Evolutionary conservation across 1,140 invertebrate species (phyloP).

Genomic region (Platorchestia sp.): DNA sequence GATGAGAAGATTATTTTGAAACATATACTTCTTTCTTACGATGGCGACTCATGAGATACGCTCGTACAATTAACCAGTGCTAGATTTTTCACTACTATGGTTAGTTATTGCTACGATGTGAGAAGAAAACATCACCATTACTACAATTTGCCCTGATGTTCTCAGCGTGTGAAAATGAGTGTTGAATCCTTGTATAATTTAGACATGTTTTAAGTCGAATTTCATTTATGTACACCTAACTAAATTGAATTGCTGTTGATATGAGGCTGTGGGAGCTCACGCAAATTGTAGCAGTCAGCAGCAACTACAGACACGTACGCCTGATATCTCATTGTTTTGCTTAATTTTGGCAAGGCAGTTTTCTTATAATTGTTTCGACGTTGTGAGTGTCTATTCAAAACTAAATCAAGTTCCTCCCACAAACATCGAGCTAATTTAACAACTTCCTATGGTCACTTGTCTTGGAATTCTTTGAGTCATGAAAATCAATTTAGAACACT

Average conservation of each 20-base stretch:
- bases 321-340: not conserved
- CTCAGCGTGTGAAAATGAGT: not conserved
- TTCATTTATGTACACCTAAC: not conserved
- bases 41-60: no score
- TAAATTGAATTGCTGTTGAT: not conserved
- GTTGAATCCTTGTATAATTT: not conserved
- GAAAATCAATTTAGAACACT: not conserved
- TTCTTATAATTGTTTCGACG: not conserved
- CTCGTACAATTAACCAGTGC: no score
- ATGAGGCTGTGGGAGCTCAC: not conserved
- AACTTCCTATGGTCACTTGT: not conserved
- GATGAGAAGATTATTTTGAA: no score
- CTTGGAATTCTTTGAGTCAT: not conserved
- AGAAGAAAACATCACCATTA: no score
- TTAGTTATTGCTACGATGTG: no score
- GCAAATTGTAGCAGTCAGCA: not conserved
- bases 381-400: not conserved
- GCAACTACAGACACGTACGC: no score
- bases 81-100: no score
- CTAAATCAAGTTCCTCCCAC: not conserved
- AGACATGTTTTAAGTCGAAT: not conserved
- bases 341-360: not conserved
- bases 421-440: not conserved
- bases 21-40: no score
- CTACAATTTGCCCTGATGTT: not conserved